Base-by-base conservation (phyloP, 1,140 invertebrate genomes). In the Caenorhabditis inopinata region DNA sequence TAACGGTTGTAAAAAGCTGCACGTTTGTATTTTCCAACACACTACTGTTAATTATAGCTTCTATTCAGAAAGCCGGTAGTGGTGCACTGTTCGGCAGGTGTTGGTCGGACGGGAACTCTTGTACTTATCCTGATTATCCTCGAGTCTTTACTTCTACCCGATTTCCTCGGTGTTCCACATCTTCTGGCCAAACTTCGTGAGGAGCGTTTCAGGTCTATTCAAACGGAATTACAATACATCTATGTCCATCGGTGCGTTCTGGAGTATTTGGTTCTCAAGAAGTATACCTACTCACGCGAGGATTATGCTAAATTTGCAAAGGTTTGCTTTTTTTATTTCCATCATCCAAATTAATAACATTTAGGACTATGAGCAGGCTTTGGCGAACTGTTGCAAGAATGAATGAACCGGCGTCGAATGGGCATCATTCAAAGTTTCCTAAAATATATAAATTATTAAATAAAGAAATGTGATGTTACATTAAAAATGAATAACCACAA, bases 281-380 rank as follows among this genome's bases (percentile, higher is more conserved):
- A 79, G 23, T 68, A 47, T 29, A n/a, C 74, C 84, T 89, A 48
- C 6, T 68, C 58, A 2, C 25, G 25, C 27, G 58, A 68, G 12
- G 58, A 68, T 27, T 68, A 38, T 42, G 32, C 32, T 2, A 68
- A 68, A 27, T 68, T 68, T 21, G 29, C 25, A 1, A 68, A 68
- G 58, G 51, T 58, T n/a, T 42, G 38, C n/a, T n/a, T n/a, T n/a
- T n/a, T 42, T 14, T 42, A 42, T 42, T 42, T 7, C 14, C 14
- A 5, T 5, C 6, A 42, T 42, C 14, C 38, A 7, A 42, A 42
- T 42, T 5, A 5, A 7, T 42, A 42, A 42, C 38, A 42, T 42
- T 42, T 42, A 42, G 38, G 38, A 42, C 14, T 42, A 42, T 14
- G 38, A 42, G 38, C 38, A 42, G 14, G 38, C 38, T 7, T 14